Evolutionary conservation across 2,797 vertebrate genomes (phyloP).

Genomic region (Microctenopoma lineatum): DNA sequence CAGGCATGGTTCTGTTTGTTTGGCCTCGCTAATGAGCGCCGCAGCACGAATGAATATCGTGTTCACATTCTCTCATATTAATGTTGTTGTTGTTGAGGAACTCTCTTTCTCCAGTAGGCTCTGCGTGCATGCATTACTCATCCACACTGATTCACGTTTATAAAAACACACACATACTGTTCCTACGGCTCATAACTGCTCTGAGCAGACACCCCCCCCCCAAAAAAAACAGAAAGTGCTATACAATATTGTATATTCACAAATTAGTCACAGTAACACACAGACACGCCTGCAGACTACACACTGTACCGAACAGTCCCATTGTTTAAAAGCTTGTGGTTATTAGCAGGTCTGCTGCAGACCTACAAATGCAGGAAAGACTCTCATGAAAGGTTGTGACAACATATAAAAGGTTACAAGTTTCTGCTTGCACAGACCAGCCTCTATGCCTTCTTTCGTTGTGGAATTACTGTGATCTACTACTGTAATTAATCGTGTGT

Average conservation of each 20-base stretch:
- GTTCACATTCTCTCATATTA: conserved; percentile 66
- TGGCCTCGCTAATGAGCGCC: conserved; percentile 75
- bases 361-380: conserved; percentile 18
- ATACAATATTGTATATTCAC: conserved; percentile 27
- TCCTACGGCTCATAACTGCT: conserved; percentile 29
- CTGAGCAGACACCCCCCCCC: background rate
- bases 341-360: conserved; percentile 16
- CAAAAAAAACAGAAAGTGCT: conserved; percentile 39
- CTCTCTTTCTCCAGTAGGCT: conserved; percentile 5
- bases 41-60: conserved; percentile 51
- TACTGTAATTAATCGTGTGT: background rate
- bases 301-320: conserved; percentile 32
- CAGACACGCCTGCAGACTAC: conserved; percentile 51
- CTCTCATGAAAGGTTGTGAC: conserved; percentile 21
- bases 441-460: conserved; percentile 5
- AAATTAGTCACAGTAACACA: conserved; percentile 54
- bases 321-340: conserved; percentile 26
- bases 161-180: conserved; percentile 38
- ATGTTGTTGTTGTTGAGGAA: conserved; percentile 51
- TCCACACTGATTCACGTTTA: conserved; percentile 44
- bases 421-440: conserved; percentile 8
- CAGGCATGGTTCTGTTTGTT: conserved; percentile 70
- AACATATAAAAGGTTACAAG: conserved; percentile 19
- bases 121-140: conserved; percentile 32
- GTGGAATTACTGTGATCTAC: background rate